Conservation (phyloP, 2,797 vertebrate species). For the Pantherophis vulpinus region DNA sequence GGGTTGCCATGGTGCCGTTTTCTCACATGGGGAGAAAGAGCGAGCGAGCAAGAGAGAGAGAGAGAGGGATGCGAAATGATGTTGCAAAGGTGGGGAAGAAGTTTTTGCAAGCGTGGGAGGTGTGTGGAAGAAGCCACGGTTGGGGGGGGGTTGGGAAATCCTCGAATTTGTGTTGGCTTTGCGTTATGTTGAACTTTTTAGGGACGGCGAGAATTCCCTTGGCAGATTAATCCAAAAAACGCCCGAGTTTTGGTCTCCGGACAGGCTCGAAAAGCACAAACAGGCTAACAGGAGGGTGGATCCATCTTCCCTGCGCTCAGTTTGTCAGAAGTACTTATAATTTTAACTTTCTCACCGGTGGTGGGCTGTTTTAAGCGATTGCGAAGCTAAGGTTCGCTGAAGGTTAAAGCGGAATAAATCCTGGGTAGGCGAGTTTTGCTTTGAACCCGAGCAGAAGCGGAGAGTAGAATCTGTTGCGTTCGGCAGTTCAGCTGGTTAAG, state of each 20-base stretch:
- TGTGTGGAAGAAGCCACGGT: background rate
- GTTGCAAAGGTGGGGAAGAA: background rate
- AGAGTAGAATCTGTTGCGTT: background rate
- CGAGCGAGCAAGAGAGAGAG: accelerated
- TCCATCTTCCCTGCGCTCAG: background rate
- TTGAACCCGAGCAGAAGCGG: background rate
- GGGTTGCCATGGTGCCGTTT: slow-evolving; percentile 52
- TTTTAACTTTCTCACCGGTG: background rate
- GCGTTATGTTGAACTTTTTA: too few species aligned
- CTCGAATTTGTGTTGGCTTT: background rate
- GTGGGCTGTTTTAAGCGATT: background rate
- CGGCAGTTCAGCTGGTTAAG: background rate
- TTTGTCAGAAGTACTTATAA: background rate
- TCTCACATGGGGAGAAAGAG: slow-evolving; percentile 6
- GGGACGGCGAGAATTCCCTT: background rate
- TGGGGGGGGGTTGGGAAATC: background rate
- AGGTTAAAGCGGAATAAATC: background rate
- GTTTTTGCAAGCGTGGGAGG: background rate
- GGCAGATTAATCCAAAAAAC: background rate
- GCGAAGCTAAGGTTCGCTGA: background rate
- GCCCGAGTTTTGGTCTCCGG: background rate
- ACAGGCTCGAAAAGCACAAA: background rate
- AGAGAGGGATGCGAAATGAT: slow-evolving; percentile 17
- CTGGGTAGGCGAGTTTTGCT: background rate
- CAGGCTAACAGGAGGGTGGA: background rate